These are phyloP conservation scores for Aramus guarauna DNA, from an alignment of 2,113 vertebrate genomes.

Conservation along the genomic window DNA sequence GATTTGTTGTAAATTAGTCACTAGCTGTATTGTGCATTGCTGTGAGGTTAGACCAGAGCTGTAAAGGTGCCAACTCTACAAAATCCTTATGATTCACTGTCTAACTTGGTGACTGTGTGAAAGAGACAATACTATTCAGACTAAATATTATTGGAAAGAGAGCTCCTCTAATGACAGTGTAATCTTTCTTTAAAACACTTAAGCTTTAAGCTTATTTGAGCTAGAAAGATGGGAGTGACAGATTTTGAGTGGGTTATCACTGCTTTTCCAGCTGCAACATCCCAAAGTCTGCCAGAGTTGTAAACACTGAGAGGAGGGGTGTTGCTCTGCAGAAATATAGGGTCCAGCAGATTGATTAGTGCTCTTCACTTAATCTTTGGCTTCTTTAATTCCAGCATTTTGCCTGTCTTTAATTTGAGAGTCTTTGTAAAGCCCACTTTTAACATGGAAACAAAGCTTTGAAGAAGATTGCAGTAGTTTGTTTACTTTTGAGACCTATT, in stretches of 20 bases:
- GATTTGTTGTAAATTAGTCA: slow-evolving; percentile 77
- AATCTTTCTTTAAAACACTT: background rate
- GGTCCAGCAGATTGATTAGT: background rate
- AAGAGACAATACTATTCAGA: slow-evolving; percentile 17
- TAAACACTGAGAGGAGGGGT: background rate
- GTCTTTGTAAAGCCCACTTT: background rate
- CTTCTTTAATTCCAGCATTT: background rate
- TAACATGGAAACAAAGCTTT: background rate
- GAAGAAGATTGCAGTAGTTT: background rate
- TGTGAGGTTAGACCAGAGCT: slow-evolving; percentile 53
- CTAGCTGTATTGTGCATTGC: slow-evolving; percentile 66
- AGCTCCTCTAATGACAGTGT: background rate
- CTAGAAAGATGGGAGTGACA: background rate
- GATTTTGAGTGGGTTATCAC: slow-evolving; percentile 15
- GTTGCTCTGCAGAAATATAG: background rate
- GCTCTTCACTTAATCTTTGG: background rate
- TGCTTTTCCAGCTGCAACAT: background rate
- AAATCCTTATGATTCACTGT: slow-evolving; percentile 44
- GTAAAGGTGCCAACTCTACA: slow-evolving; percentile 67
- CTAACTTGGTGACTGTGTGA: slow-evolving; percentile 25
- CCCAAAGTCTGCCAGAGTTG: slow-evolving; percentile 2
- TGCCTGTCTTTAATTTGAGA: background rate
- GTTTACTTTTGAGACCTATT: slow-evolving; percentile 20
- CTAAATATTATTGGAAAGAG: slow-evolving; percentile 9
- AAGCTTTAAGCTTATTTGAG: background rate